Base-by-base conservation (phyloP, 2,888 invertebrate species). In the Calameuta filiformis region DNA sequence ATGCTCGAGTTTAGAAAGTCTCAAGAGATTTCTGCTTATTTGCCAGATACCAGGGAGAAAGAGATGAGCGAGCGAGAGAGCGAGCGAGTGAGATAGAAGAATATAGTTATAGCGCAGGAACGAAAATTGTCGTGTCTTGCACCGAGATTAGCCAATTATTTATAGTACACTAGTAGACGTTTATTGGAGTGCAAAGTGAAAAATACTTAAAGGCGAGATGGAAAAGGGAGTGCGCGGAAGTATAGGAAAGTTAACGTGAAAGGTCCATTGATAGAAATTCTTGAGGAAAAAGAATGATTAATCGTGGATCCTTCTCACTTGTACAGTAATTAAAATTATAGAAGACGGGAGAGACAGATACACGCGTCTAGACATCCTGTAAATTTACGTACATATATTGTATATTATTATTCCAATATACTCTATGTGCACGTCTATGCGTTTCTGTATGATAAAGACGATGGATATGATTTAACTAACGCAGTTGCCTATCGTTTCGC, bases 401-500 rank as follows among this genome's bases (percentile, higher is more conserved):
- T 23, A 56, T 56, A 56, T 56, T 56, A 9, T 23, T 56, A 56
- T 56, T 56, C 56, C 23, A 23, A 56, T 56, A 56, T 56, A 56
- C 56, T 56, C 15, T 56, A 56, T 56, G 56, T 56, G 56, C 9
- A 56, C 56, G 23, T 56, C 2, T 56, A 56, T 56, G 23, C 23
- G 56, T 56, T 56, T 56, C 56, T 56, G 56, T 56, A 56, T 56
- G 56, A 56, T 56, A 56, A 56, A 56, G 56, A 56, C 23, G 9
- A 56, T 56, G 56, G 56, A 56, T 56, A 56, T 56, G 56, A 56
- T 56, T 56, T 56, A 56, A 56, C 23, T 56, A 56, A 56, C 76
- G 79, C 76, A 75, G 73, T 75, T 84, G 85, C 83, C 86, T 86
- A 85, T 80, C 82, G 84, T 85, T 85, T 84, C 82, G 56, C 56